Base-by-base conservation (phyloP, 2,113 vertebrate genomes). In the Salvator merianae region DNA sequence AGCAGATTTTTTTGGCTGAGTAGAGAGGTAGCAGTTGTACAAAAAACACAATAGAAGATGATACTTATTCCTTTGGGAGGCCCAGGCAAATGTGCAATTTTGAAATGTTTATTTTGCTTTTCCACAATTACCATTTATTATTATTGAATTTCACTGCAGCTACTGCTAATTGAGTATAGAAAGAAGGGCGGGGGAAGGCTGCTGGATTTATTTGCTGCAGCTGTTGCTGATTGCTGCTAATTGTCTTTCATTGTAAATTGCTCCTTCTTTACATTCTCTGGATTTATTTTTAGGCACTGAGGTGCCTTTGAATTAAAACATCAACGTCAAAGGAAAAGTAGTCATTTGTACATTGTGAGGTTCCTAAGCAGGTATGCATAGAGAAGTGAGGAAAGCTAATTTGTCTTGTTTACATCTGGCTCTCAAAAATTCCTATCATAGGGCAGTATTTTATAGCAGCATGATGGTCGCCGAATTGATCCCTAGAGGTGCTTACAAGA, bases 151-250 rank as follows among this genome's bases (percentile, higher is more conserved):
- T 74, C 9, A 5, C 20, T 83, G 28, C 18, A 72, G 47, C 55
- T 79, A 74, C 7, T 63, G 40, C 0, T 43, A 81, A 62, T 53
- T 36, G 18, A 13, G 0, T 1, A 16, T 53, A 50, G 89, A 87
- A 9, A n/a, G 20, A 78, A 8, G 0, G 0, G 0, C 12, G 10
- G 3, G 18, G 14, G 43, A 5, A 47, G 18, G 4, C 13, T 53
- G 70, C 55, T 13, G n/a, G 53, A 83, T 14, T 85, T 79, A 59
- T 18, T 16, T 30, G 4, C 9, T 80, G 53, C 1, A 0, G 86
- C 38, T 83, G 72, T 3, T 84, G 59, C 0, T 73, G 30, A 34
- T 50, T 68, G 32, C 53, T 63, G 65, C 16, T 59, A 86, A 81
- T 55, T 16, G 1, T 70, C 43, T 81, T 40, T 72, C 43, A 18